A percentile compares a stretch with the other conserved stretches of the same genome.
phyloP scores from a whole-genome alignment of 2,797 vertebrate species.

The Clarias pachynema region DNA sequence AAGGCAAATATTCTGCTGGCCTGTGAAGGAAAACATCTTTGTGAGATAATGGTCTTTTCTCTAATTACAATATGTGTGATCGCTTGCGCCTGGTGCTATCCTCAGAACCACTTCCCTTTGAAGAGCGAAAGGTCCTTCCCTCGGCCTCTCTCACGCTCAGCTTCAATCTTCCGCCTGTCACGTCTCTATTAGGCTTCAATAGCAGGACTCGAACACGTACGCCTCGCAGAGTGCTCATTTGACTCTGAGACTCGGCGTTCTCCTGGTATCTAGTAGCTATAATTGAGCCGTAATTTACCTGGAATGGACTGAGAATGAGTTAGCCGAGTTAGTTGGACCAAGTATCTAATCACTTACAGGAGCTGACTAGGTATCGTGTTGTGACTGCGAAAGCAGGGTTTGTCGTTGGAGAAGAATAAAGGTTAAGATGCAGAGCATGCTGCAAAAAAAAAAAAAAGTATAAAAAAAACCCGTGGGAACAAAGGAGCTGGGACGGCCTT shows the following conservation, averaged over 20 bases:
- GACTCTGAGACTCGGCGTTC: slow-evolving; percentile 25
- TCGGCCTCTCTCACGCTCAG: slow-evolving; percentile 1
- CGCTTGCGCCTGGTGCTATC: slow-evolving; percentile 45
- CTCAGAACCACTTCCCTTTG: slow-evolving; percentile 48
- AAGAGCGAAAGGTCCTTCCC: slow-evolving; percentile 41
- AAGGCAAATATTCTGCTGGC: slow-evolving; percentile 72
- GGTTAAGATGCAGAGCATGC: slow-evolving; percentile 28
- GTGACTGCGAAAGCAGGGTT: not conserved
- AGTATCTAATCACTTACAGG: slow-evolving; percentile 4
- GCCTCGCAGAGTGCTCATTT: slow-evolving; percentile 7
- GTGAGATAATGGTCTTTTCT: slow-evolving; percentile 78
- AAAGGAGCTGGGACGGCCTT: slow-evolving; percentile 36
- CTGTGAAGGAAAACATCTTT: slow-evolving; percentile 84
- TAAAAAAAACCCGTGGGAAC: slow-evolving; percentile 26
- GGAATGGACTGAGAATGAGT: slow-evolving; percentile 24
- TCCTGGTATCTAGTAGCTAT: slow-evolving; percentile 18
- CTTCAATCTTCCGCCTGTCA: slow-evolving; percentile 44
- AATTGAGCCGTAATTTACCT: slow-evolving; percentile 38
- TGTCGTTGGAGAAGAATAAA: not conserved
- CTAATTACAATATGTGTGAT: slow-evolving; percentile 76
- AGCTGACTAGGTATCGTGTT: not conserved
- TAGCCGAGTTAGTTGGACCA: not conserved
- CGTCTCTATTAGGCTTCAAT: slow-evolving; percentile 47
- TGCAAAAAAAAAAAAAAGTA: slow-evolving; percentile 1
- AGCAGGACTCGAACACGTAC: slow-evolving; percentile 21